Base-by-base conservation (phyloP, 2,888 invertebrate species). In the Spilosoma lubricipeda region DNA sequence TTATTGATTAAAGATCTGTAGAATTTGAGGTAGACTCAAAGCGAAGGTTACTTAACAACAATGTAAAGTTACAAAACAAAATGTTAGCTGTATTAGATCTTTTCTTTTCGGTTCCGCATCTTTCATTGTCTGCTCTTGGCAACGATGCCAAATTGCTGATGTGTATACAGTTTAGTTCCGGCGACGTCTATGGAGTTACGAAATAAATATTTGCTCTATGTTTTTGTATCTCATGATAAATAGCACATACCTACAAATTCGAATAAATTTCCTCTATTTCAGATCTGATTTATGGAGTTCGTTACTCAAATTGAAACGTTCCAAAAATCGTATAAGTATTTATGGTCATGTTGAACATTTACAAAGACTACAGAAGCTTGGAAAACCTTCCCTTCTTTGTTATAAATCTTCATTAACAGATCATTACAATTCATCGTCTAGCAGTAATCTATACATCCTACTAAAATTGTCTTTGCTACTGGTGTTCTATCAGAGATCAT, bases 141-240 rank as follows among this genome's bases (percentile, higher is more conserved):
- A 73, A 45, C 7, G 72, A 18, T 71, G 79, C 83, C 82, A 82
- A 83, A 72, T 79, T n/a, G 56, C 27, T 67, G 52, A 72, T 70
- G 7, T 65, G 63, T 67, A 45, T 78, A 56, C 67, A 56, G 56
- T 67, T 76, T n/a, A n/a, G 42, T 70, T 39, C 59, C 48, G 48
- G 66, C 52, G 65, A 39, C 52, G 71, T 36, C 52, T 30, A 56
- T n/a, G n/a, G n/a, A n/a, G n/a, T 42, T 33, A 65, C 27, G 9
- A 27, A 39, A 20, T 5, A 52, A 52, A 39, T 67, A 3, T 59
- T 27, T 59, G 20, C 18, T 30, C 3, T 9, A 67, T 18, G 45
- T 67, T 45, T 67, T 20, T 67, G 3, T 45, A 30, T 27, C 59
- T 27, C 4, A 59, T 59, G 13, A 56, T 56, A n/a, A 11, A 56